Conservation (phyloP, 2,113 vertebrate genomes). For the Vidua chalybeata region DNA sequence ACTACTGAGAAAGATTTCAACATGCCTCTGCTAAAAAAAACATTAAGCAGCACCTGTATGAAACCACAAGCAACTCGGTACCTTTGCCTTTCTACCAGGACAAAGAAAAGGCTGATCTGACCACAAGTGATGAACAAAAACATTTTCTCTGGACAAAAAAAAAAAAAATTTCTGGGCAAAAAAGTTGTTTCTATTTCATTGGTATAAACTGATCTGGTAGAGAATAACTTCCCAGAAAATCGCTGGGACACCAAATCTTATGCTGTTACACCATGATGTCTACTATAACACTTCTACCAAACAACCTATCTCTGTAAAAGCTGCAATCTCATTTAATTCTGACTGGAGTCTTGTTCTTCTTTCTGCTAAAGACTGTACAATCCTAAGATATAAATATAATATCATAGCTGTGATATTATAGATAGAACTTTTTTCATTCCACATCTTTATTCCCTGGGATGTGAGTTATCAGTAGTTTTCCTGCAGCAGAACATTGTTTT, state of each 20-base stretch:
- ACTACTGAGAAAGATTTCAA: not conserved
- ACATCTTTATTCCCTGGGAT: not conserved
- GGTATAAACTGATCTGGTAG: not conserved
- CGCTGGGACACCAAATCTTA: not conserved
- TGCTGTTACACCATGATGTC: not conserved
- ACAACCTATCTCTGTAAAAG: not conserved
- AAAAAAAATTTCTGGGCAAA: not conserved
- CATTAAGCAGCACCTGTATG: not conserved
- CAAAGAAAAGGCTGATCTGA: not conserved
- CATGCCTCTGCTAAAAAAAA: not conserved
- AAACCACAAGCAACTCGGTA: not conserved
- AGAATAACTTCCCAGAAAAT: not conserved
- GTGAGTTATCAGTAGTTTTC: not conserved
- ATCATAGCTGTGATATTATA: not conserved
- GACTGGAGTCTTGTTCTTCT: not conserved
- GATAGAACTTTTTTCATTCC: not conserved
- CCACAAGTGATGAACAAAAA: not conserved
- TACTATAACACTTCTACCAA: not conserved
- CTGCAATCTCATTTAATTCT: not conserved
- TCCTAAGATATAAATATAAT: not conserved
- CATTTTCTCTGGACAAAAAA: not conserved
- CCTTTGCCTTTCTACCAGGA: not conserved
- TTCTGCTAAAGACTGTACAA: not conserved
- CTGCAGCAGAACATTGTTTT: not conserved
- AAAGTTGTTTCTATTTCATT: not conserved